Conservation (phyloP, 2,888 invertebrate genomes). For the Eupithecia tripunctaria region DNA sequence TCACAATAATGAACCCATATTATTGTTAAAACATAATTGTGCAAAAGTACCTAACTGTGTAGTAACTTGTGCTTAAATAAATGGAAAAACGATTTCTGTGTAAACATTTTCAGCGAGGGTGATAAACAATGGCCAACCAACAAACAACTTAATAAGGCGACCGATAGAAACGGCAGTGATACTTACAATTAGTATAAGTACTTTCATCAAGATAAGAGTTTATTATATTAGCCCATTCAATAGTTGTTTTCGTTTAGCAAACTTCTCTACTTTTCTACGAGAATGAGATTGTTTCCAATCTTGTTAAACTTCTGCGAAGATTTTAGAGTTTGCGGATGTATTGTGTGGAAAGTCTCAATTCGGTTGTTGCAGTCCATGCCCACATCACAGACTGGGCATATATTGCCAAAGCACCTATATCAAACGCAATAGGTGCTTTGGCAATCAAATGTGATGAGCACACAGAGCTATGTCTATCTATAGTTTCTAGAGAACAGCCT, state of each 20-base stretch:
- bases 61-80: conserved; percentile 14
- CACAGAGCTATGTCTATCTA: neutral
- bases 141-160: conserved; percentile 25
- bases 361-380: conserved; percentile 36
- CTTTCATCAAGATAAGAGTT: conserved; percentile 52
- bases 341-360: conserved; percentile 42
- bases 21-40: neutral
- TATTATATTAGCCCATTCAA: conserved; percentile 48
- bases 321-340: conserved; percentile 21
- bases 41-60: neutral
- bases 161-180: conserved; percentile 43
- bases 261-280: conserved; percentile 50
- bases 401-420: conserved; percentile 24
- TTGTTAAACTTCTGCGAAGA: conserved; percentile 31
- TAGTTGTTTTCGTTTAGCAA: conserved; percentile 50
- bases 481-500: conserved; percentile 45
- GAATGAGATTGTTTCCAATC: conserved; percentile 48
- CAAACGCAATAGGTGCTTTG: conserved; percentile 50
- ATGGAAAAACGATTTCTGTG: conserved; percentile 25
- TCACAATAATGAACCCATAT: neutral
- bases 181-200: conserved; percentile 50
- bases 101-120: conserved; percentile 17
- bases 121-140: conserved; percentile 25
- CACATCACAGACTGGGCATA: conserved; percentile 24
- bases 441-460: conserved; percentile 41